phyloP scores from a whole-genome alignment of 2,888 invertebrate species.

The Rhopalosiphum nymphaeae region DNA sequence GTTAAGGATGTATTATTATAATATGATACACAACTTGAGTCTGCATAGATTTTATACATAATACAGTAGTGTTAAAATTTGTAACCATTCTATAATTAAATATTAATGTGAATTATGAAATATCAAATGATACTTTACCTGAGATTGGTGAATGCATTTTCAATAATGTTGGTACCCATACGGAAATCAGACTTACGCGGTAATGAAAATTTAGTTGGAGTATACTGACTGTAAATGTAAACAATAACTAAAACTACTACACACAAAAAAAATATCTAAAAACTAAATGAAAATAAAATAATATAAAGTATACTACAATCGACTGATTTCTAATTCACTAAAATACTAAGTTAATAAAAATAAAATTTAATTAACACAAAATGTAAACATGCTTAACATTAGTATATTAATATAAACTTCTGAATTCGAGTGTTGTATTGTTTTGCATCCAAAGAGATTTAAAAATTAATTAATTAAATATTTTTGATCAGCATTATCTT shows the following conservation, averaged over 20 bases:
- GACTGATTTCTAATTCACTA: not conserved
- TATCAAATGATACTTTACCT: conserved; percentile 75
- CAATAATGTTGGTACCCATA: conserved; percentile 83
- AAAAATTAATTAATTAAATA: not conserved
- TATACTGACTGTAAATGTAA: conserved; percentile 80
- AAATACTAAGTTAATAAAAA: not conserved
- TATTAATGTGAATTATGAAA: conserved; percentile 54
- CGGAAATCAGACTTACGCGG: conserved; percentile 82
- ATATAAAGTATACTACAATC: not conserved
- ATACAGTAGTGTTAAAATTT: not conserved
- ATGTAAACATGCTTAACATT: conserved; percentile 9
- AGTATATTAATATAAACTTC: not conserved
- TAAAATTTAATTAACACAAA: not conserved
- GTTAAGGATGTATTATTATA: not conserved
- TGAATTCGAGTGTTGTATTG: not conserved
- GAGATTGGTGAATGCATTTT: conserved; percentile 79
- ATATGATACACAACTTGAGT: not conserved
- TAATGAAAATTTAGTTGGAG: conserved; percentile 85
- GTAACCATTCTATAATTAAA: not conserved
- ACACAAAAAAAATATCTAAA: conserved; percentile 67
- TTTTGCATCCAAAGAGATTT: not conserved
- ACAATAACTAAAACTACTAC: conserved; percentile 67
- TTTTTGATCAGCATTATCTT: not conserved
- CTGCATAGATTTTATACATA: not conserved
- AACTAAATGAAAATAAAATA: conserved; percentile 63